Conservation (phyloP, 2,797 vertebrate genomes). For the Urophycis tenuis region DNA sequence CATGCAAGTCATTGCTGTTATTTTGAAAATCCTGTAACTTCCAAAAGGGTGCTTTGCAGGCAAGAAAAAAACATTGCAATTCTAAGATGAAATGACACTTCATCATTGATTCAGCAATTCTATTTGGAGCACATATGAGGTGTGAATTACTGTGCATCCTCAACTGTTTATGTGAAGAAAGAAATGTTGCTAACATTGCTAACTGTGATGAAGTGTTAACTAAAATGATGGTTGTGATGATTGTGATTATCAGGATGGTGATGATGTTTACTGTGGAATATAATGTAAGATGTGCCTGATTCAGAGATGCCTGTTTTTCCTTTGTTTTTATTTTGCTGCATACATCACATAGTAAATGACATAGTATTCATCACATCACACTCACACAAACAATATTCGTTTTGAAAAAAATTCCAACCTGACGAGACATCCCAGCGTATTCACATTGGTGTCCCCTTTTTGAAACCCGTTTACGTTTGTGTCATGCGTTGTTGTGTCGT, state of each 20-base stretch:
- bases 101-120: neutral
- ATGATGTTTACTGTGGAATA: constrained; percentile 22
- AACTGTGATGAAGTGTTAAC: constrained; percentile 11
- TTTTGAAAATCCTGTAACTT: neutral
- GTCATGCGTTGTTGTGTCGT: constrained; percentile 61
- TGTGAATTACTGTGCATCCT: neutral
- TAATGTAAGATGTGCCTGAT: constrained; percentile 17
- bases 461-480: constrained; percentile 51
- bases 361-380: constrained; percentile 10
- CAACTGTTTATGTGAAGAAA: neutral
- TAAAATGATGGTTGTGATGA: constrained; percentile 36
- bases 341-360: constrained; percentile 26
- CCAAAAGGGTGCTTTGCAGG: neutral
- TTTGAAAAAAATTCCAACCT: neutral
- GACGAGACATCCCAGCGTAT: constrained; percentile 34
- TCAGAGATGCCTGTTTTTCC: constrained; percentile 25
- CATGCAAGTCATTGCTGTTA: constrained; percentile 23
- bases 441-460: constrained; percentile 36
- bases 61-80: neutral
- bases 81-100: neutral
- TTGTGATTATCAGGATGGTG: constrained; percentile 6
- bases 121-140: neutral
- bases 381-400: neutral
- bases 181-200: neutral
- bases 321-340: constrained; percentile 17